phyloP scores from a whole-genome alignment of 2,113 vertebrate species.

The Neogobius melanostomus region DNA sequence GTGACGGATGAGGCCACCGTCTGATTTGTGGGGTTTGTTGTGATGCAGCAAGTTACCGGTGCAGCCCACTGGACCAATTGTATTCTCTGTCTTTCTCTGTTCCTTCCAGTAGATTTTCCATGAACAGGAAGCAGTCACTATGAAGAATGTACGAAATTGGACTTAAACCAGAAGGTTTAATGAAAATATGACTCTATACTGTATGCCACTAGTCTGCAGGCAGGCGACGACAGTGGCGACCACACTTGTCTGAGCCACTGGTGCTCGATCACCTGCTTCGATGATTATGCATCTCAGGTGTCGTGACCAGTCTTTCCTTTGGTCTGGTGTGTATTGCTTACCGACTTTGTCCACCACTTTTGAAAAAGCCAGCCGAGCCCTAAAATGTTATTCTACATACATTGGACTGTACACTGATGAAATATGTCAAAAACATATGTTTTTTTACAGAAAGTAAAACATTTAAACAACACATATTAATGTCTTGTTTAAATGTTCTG shows the following conservation, averaged over 20 bases:
- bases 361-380: slow-evolving; percentile 29
- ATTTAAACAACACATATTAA: too few relatives aligned
- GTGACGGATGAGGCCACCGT: slow-evolving; percentile 66
- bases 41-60: slow-evolving; percentile 54
- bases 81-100: slow-evolving; percentile 18
- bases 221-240: not conserved
- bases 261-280: slow-evolving; percentile 16
- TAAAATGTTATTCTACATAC: too few relatives aligned
- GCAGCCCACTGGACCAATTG: slow-evolving; percentile 58
- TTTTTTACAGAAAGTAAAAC: too few relatives aligned
- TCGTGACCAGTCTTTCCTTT: slow-evolving; percentile 20
- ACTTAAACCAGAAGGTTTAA: not conserved
- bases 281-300: slow-evolving; percentile 17
- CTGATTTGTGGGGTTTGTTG: slow-evolving; percentile 60
- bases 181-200: not conserved
- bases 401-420: too few relatives aligned
- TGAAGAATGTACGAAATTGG: not conserved
- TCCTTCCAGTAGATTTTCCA: not conserved
- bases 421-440: not conserved
- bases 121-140: not conserved
- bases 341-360: slow-evolving; percentile 18
- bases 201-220: not conserved
- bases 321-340: not conserved
- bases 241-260: not conserved
- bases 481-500: slow-evolving; percentile 8